Evolutionary conservation across 2,888 invertebrate species (phyloP), one percentile per base, ranked within the genome.

Genomic region (Luperina testacea): DNA sequence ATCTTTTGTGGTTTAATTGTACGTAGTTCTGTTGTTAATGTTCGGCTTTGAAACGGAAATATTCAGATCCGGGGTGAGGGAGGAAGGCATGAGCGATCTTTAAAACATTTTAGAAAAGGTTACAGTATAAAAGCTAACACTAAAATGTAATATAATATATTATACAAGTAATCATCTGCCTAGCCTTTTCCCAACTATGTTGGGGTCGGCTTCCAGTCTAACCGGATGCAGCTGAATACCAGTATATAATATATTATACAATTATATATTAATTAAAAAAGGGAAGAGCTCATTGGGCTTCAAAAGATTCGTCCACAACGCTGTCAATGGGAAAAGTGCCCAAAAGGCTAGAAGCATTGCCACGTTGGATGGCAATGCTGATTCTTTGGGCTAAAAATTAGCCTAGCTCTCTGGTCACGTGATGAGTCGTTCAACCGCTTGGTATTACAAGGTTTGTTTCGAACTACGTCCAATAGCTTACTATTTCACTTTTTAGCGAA

Each of bases 1-100:
- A 53, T 84, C 90, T 88, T 89, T 90, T 89, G 87, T 82, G 78
- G 76, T 82, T 74, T 86, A 87, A 89, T 87, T 89, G 81, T 80
- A 75, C 85, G 81, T 77, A 81, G 76, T 81, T 81, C 81, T 76
- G 76, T 81, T 80, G 80, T 83, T 84, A 89, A 86, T 86, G 79
- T 65, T 76, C 69, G 59, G 71, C 27, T 75, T 82, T 74, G 61
- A 75, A 75, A 71, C 45, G 70, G 72, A 84, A 88, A 81, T 72
- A 72, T 80, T 82, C 69, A 45, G 57, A 53, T 69, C 42, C 13
- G 42, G 20, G 24, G 27, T n/a, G 2, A 38, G 13, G 64, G 32
- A 73, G 15, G 20, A 63, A 63, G 8, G 48, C 1, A 5, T 11
- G 2, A 15, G 59, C 15, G 20, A 74, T 51, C 45, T 59, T 59